Percentiles rank a stretch among this genome's conserved stretches.
Evolutionary conservation across 2,113 vertebrate genomes (phyloP).

Genomic region (Gracilinanus agilis): DNA sequence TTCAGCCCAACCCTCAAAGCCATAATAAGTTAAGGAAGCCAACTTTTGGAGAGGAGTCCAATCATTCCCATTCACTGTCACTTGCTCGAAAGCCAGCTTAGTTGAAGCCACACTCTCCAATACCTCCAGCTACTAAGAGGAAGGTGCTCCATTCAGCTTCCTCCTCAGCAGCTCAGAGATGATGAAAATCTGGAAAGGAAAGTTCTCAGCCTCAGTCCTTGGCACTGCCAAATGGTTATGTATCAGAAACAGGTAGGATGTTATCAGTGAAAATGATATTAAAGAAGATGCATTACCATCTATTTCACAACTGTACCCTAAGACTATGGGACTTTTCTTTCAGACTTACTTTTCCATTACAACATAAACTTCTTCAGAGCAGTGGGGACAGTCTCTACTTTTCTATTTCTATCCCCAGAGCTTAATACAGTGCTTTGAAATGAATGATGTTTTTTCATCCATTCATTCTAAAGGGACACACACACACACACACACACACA

Average conservation of each 20-base stretch:
- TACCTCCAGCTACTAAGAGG: not conserved
- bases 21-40: not conserved
- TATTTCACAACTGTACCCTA: not conserved
- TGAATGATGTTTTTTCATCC: not conserved
- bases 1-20: not conserved
- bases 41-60: not conserved
- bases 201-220: not conserved
- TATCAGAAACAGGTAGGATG: not conserved
- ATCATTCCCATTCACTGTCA: not conserved
- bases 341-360: not conserved
- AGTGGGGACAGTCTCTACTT: not conserved
- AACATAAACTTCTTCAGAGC: not conserved
- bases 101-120: not conserved
- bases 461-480: not conserved
- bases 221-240: not conserved
- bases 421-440: not conserved
- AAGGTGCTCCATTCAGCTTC: not conserved
- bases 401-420: not conserved
- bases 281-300: not conserved
- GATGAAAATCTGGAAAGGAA: not conserved
- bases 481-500: not conserved
- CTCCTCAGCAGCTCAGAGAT: not conserved
- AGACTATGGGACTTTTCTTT: not conserved
- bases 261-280: not conserved
- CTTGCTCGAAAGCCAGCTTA: not conserved